These are phyloP conservation scores for Pseudorasbora parva DNA, from an alignment of 2,113 vertebrate genomes.

Conservation along the genomic window DNA sequence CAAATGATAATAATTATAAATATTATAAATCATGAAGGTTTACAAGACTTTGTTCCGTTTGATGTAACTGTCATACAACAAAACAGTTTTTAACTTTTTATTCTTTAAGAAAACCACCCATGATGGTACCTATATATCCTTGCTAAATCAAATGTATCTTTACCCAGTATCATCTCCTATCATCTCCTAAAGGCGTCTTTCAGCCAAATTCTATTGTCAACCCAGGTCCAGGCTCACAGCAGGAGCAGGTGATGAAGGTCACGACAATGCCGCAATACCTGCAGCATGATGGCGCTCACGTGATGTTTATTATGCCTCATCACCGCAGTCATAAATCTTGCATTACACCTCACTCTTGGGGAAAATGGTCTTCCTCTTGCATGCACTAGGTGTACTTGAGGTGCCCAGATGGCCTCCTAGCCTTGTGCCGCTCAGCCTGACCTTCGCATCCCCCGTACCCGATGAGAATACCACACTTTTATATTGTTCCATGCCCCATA, in stretches of 20 bases:
- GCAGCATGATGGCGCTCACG: neutral
- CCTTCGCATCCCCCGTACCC: neutral
- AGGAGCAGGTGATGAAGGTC: neutral
- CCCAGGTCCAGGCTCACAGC: constrained; percentile 4
- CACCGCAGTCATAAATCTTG: constrained; percentile 23
- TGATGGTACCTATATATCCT: neutral
- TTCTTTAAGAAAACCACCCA: too few relatives aligned
- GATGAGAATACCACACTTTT: neutral
- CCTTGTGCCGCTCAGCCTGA: neutral
- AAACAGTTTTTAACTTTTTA: too few relatives aligned
- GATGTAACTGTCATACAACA: too few relatives aligned
- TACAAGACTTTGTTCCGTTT: too few relatives aligned
- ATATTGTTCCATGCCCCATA: constrained; percentile 35
- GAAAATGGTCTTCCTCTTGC: neutral
- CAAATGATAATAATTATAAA: too few relatives aligned
- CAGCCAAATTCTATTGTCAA: neutral
- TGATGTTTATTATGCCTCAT: constrained; percentile 9
- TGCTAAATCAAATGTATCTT: neutral
- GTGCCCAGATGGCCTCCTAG: constrained; percentile 11
- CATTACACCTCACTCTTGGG: neutral
- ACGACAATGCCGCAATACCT: neutral
- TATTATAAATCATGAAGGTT: too few relatives aligned
- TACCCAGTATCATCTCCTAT: neutral
- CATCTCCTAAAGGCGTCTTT: neutral
- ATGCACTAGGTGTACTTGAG: neutral